A percentile compares a stretch with the other conserved stretches of the same genome.
These are phyloP conservation scores for Centropyge bicolor DNA, from an alignment of 2,797 vertebrate species.

Conservation along the genomic window DNA sequence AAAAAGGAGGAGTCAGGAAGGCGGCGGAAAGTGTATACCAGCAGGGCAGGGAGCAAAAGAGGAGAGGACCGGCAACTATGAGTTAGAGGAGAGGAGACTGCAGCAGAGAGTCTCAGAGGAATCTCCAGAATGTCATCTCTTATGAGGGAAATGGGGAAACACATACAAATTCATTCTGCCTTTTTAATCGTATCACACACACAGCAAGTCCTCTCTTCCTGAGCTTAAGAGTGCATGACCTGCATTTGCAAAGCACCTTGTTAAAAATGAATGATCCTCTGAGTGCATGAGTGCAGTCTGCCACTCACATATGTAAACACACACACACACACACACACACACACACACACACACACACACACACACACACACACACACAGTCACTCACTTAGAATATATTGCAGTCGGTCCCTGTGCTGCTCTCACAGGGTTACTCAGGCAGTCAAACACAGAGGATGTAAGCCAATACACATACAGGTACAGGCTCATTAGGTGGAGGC, in stretches of 20 bases:
- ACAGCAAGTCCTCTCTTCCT: constrained; percentile 34
- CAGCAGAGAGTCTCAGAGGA: constrained; percentile 57
- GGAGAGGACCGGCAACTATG: constrained; percentile 39
- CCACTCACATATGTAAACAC: constrained; percentile 28
- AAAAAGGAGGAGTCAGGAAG: constrained; percentile 57
- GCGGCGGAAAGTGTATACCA: constrained; percentile 59
- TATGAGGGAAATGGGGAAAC: constrained; percentile 41
- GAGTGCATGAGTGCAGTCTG: constrained; percentile 64
- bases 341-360: constrained; percentile 9
- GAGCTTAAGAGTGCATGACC: constrained; percentile 70
- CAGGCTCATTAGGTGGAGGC: constrained; percentile 16
- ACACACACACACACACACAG: constrained; percentile 9
- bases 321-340: constrained; percentile 11
- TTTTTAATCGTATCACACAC: constrained; percentile 55
- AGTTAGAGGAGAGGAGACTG: constrained; percentile 47
- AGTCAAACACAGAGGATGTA: constrained; percentile 34
- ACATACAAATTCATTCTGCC: constrained; percentile 29
- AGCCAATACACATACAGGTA: constrained; percentile 41
- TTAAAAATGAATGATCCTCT: constrained; percentile 82
- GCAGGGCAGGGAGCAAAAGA: constrained; percentile 52
- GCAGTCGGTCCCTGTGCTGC: constrained; percentile 10
- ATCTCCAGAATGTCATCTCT: constrained; percentile 48
- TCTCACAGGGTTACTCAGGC: constrained; percentile 34
- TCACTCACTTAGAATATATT: constrained; percentile 47
- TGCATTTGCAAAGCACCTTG: constrained; percentile 71